Percentiles rank a stretch among this genome's conserved stretches.
Conservation (phyloP, 2,888 invertebrate species). For the Leptura quadrifasciata region DNA sequence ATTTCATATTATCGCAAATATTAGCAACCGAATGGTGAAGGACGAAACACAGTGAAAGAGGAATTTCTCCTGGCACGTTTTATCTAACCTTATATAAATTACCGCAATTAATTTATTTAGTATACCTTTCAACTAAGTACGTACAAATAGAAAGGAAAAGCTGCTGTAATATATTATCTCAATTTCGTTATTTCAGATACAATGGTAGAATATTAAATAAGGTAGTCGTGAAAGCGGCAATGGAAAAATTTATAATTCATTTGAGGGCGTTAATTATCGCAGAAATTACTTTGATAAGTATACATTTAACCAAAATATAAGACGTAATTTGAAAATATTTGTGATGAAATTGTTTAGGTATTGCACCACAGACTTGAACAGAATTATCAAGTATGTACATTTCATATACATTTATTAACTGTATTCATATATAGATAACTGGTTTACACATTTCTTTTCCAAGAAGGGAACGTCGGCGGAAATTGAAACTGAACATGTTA, state of each 20-base stretch:
- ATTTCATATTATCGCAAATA: not conserved
- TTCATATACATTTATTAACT: no score
- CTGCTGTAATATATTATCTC: slow-evolving; percentile 30
- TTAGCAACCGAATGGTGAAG: not conserved
- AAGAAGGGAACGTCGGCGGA: no score
- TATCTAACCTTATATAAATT: slow-evolving; percentile 46
- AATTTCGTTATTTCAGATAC: slow-evolving; percentile 18
- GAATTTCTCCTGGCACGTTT: slow-evolving; percentile 46
- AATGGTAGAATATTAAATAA: slow-evolving; percentile 20
- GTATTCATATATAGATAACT: no score
- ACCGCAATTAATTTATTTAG: slow-evolving; percentile 49
- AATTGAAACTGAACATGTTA: no score
- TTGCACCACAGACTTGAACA: no score
- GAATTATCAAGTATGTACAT: no score
- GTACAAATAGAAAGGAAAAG: slow-evolving; percentile 27
- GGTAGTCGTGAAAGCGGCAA: not conserved
- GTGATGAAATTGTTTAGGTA: no score
- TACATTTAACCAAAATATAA: not conserved
- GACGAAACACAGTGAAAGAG: slow-evolving; percentile 43
- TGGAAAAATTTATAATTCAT: not conserved
- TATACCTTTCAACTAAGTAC: slow-evolving; percentile 31
- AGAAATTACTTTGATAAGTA: not conserved
- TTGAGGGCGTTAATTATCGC: not conserved
- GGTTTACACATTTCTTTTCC: no score
- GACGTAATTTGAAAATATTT: no score